Evolutionary conservation across 1,140 invertebrate genomes (phyloP), one percentile per base, ranked within the genome.

Genomic region (Ladona fulva): DNA sequence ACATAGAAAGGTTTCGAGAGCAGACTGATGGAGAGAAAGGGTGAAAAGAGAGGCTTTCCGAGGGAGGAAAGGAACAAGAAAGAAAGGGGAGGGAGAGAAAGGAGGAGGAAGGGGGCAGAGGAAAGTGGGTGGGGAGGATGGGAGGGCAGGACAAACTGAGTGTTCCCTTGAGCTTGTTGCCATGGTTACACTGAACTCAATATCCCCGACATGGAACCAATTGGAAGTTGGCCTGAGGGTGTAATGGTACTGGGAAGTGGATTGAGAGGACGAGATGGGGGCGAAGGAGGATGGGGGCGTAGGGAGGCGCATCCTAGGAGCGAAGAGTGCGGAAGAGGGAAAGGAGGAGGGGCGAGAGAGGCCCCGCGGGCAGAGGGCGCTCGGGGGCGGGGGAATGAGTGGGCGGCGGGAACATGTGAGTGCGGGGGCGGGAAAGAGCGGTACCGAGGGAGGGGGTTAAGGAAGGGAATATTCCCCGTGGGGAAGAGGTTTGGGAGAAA

Each of bases 131-230:
- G 74, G 78, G 76, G 76, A 42, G 76, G n/a, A n/a, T 76, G 25
- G 78, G 75, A 25, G 25, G 77, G 80, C 78, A 80, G 79, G 80
- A 80, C 80, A 81, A 80, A 77, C 79, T 78, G 79, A 79, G 74
- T 79, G 42, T 75, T 80, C 25, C 84, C 83, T 85, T 84, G 85
- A 83, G 83, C 79, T 81, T 84, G 86, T 88, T 83, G 83, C 86
- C 85, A 88, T 88, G 86, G 87, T 85, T 85, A 88, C 87, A 82
- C 81, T 85, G 87, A 88, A 88, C 87, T 88, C 87, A 88, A 88
- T 88, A 88, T 88, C 86, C 85, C 84, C 84, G 83, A 81, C 80
- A 81, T 81, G 81, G 81, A 81, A 81, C 81, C 81, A 81, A 81
- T 81, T 81, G 80, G 81, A 80, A 80, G 81, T 78, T 22, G 75